Evolutionary conservation across 2,113 vertebrate genomes (phyloP), one percentile per base, ranked within the genome.

Genomic region (Mesoclemmys tuberculata): DNA sequence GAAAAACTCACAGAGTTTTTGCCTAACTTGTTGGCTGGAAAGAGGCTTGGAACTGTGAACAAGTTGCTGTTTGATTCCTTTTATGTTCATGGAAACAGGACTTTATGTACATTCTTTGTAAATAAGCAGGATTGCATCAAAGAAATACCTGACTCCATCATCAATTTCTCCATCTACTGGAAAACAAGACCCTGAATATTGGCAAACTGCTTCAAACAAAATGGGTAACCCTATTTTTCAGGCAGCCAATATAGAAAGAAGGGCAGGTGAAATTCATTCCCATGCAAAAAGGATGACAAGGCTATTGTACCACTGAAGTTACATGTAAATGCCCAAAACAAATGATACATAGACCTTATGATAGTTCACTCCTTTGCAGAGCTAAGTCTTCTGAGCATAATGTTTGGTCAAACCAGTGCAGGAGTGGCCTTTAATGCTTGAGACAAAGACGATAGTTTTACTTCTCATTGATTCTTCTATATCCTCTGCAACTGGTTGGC

Each of bases 131-230:
- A 3, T 29, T 16, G 4, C 44, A 78, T 78, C 14, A 54, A 68
- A 84, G 7, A 80, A 88, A 46, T 0, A 29, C 3, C 52, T 82
- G 9, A 41, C 58, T 87, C 75, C 6, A 46, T 46, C 12, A 27
- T 46, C 26, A 27, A 27, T 77, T 77, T 77, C 41, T 46, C 41
- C 24, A 12, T 44, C 22, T 27, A 27, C 13, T 27, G 27, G 24
- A 77, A 46, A 77, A 77, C 11, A 44, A 68, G 35, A 71, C 64
- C 64, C 16, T 38, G 18, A 71, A 21, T 75, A 46, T n/a, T 51
- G 19, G 38, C 31, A 74, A 64, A 52, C 0, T 38, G 5, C 0
- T 74, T 52, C 26, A 4, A 3, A 48, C 2, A 0, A 5, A 80
- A 84, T 84, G 52, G 29, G 1, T 51, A 88, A 41, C 22, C 51